Evolutionary conservation across 2,113 vertebrate species (phyloP).

Genomic region (Campylomormyrus tamandua): DNA sequence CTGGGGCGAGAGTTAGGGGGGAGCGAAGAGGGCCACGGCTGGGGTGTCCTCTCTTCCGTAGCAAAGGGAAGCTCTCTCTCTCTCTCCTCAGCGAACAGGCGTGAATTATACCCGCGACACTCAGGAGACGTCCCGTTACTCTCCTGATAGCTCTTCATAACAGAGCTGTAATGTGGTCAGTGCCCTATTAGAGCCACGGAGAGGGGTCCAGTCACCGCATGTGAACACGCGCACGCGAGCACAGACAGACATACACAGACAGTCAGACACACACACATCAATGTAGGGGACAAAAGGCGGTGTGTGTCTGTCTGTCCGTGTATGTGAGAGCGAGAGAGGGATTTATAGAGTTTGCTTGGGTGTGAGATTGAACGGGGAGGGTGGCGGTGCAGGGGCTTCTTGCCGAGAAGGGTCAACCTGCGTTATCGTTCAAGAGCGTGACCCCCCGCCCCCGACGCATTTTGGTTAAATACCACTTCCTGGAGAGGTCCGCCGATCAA

Average conservation of each 20-base stretch:
- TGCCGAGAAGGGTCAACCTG: not conserved
- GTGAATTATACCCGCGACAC: slow-evolving; percentile 56
- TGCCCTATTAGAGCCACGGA: slow-evolving; percentile 56
- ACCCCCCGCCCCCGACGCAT: not conserved
- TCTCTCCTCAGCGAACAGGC: slow-evolving; percentile 20
- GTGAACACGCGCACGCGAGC: slow-evolving; percentile 42
- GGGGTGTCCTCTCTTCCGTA: not conserved
- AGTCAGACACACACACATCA: not conserved
- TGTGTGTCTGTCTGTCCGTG: not conserved
- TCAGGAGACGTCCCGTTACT: slow-evolving; percentile 67
- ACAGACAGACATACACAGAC: not conserved
- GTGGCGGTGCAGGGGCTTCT: not conserved
- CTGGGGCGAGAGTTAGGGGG: slow-evolving; percentile 45
- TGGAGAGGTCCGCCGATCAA: not conserved
- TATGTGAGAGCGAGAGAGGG: not conserved
- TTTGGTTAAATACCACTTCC: slow-evolving; percentile 14
- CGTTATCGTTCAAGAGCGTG: slow-evolving; percentile 14
- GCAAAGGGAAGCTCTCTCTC: not conserved
- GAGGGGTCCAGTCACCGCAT: slow-evolving; percentile 47
- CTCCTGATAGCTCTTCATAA: slow-evolving; percentile 63
- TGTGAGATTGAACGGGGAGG: not conserved
- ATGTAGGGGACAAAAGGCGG: not conserved
- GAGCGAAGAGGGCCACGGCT: slow-evolving; percentile 32
- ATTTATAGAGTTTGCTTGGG: not conserved
- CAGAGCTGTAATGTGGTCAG: slow-evolving; percentile 49